Conservation (phyloP, 2,888 invertebrate genomes). For the Junonia oenone region DNA sequence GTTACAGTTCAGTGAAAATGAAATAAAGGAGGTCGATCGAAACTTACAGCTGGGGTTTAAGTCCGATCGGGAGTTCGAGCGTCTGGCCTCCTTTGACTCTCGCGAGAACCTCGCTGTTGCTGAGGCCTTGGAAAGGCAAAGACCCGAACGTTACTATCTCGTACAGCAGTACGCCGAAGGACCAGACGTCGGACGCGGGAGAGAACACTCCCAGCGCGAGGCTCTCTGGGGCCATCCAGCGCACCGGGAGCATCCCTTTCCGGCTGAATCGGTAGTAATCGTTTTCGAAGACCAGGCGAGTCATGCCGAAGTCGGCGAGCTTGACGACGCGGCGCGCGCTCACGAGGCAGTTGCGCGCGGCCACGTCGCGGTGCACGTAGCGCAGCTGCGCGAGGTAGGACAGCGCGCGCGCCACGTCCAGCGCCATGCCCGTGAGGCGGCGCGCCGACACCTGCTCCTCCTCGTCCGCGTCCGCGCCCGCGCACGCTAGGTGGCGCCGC, state of each 20-base stretch:
- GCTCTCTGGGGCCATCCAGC: constrained; percentile 97
- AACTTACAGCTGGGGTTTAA: constrained; percentile 89
- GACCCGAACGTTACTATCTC: constrained; percentile 95
- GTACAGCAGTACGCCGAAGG: constrained; percentile 91
- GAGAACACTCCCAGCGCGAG: constrained; percentile 90
- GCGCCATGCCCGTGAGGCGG: constrained; percentile 91
- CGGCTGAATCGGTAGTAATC: constrained; percentile 94
- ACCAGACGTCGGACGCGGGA: constrained; percentile 93
- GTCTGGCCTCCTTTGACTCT: constrained; percentile 88
- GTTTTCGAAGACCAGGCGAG: constrained; percentile 90
- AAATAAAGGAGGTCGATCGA: neutral
- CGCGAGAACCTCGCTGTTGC: constrained; percentile 90
- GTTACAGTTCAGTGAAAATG: neutral
- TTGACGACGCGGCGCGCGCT: constrained; percentile 87
- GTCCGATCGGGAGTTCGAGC: constrained; percentile 86
- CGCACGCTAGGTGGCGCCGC: constrained; percentile 88
- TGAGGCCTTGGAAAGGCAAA: constrained; percentile 92
- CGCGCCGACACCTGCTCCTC: constrained; percentile 88
- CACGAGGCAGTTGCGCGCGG: constrained; percentile 88
- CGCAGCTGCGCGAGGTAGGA: constrained; percentile 90
- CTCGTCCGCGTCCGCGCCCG: constrained; percentile 81
- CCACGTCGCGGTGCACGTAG: constrained; percentile 94
- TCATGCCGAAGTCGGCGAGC: constrained; percentile 95
- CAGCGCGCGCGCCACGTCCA: constrained; percentile 91
- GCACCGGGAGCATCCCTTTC: constrained; percentile 91